These are phyloP conservation scores for Stylophora pistillata DNA, from an alignment of 64 coral and sea anemone species.

Conservation along the genomic window DNA sequence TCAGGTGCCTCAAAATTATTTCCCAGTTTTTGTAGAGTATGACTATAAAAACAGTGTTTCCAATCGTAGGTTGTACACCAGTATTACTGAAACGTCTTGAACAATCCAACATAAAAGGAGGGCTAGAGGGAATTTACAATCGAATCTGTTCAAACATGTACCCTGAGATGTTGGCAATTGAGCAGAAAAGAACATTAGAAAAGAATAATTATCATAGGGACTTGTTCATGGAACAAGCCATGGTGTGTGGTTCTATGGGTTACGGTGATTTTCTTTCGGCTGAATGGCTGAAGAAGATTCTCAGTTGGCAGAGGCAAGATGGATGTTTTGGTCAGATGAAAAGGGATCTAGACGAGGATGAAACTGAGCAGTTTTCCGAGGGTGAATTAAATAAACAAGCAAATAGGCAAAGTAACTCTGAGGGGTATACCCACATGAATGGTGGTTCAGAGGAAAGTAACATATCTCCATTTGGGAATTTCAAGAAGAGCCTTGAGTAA, in stretches of 20 bases:
- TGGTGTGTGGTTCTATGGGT: slow-evolving; percentile 89
- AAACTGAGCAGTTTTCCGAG: not conserved
- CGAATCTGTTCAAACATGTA: slow-evolving; percentile 82
- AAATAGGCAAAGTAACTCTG: not conserved
- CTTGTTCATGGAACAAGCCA: slow-evolving; percentile 95
- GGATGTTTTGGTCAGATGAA: slow-evolving; percentile 79
- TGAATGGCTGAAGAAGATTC: slow-evolving; percentile 59
- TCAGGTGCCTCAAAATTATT: not conserved
- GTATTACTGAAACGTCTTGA: slow-evolving; percentile 39
- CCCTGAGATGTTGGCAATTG: slow-evolving; percentile 77
- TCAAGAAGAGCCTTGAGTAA: not conserved
- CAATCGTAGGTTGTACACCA: slow-evolving; percentile 65
- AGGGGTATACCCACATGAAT: not conserved
- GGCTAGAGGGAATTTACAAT: slow-evolving; percentile 69
- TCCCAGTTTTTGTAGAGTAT: not conserved
- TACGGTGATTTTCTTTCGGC: slow-evolving; percentile 76
- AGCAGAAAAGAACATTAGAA: slow-evolving; percentile 16
- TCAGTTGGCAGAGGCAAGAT: slow-evolving; percentile 85
- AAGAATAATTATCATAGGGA: slow-evolving; percentile 23
- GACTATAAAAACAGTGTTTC: not conserved
- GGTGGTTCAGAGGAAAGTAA: not conserved
- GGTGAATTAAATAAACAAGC: not conserved
- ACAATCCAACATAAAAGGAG: slow-evolving; percentile 53
- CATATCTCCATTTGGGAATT: not conserved
- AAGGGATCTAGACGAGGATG: not conserved